phyloP scores from a whole-genome alignment of 2,888 invertebrate genomes.

The Idaea dimidiata region DNA sequence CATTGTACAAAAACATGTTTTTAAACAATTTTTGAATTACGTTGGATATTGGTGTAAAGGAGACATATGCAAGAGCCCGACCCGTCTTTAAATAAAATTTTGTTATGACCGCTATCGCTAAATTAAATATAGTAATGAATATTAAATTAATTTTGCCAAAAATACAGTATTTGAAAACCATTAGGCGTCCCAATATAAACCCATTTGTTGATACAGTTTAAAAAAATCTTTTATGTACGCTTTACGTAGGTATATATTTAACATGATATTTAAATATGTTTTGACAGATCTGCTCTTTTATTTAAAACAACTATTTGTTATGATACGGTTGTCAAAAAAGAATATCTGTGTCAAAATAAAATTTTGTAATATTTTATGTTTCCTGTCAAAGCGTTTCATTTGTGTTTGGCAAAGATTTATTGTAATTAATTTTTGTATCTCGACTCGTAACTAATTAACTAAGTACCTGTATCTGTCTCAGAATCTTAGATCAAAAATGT shows the following conservation, averaged over 20 bases:
- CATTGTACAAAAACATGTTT: no score
- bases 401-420: background rate
- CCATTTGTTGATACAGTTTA: background rate
- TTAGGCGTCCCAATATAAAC: background rate
- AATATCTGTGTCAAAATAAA: background rate
- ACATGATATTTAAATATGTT: background rate
- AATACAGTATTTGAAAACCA: background rate
- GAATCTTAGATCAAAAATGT: no score
- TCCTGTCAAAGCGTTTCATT: background rate
- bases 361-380: background rate
- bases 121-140: no score
- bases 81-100: no score
- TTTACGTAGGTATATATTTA: background rate
- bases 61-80: no score
- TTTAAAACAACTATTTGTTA: background rate
- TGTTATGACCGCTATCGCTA: no score
- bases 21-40: no score
- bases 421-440: background rate
- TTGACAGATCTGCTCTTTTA: background rate
- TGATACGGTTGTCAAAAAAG: background rate
- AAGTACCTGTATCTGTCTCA: no score
- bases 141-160: no score
- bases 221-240: no score
- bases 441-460: background rate
- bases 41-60: no score